Evolutionary conservation across 2,888 invertebrate genomes (phyloP), one percentile per base, ranked within the genome.

Genomic region (Tinea trinotella): DNA sequence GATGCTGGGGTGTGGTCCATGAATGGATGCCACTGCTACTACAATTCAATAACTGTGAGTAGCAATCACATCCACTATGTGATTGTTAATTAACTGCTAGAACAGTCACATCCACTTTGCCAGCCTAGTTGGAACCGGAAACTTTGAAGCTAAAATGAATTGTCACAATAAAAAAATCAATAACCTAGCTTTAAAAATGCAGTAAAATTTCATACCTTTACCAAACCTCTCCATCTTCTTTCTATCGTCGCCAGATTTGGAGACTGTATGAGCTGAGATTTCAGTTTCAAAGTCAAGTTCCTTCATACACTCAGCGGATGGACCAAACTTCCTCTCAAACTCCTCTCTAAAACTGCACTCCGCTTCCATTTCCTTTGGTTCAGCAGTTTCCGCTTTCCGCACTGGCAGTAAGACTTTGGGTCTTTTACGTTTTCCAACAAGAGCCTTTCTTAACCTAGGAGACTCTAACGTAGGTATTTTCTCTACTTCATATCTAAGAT

Each of bases 351-450:
- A 50, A n/a, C 2, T 9, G 9, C 22, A 24, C 3, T 50, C 50
- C 1, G n/a, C 19, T 30, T 57, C 58, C 9, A 46, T 30, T 9
- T 52, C 48, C 9, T 34, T 22, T 10, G 22, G 4, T n/a, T 61
- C 60, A 0, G 67, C 18, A n/a, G 1, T 64, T 0, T 79, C 76
- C 0, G 62, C 61, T 53, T 71, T 64, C 4, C 76, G 63, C 0
- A 84, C 80, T 0, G 84, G 85, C 1, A 84, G 60, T 1, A 84
- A 55, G 0, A 84, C 84, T 59, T 68, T 65, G 0, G 85, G 84
- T 18, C 84, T 60, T 59, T 80, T 85, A 0, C 75, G 68, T 0
- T 81, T 76, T 60, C 74, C 81, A 10, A 59, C 60, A 1, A 84
- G 63, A 6, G 76, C 77, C 36, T 70, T 70, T 1, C 84, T 69